Conservation (phyloP, 2,888 invertebrate species). For the Bugula neritina region DNA sequence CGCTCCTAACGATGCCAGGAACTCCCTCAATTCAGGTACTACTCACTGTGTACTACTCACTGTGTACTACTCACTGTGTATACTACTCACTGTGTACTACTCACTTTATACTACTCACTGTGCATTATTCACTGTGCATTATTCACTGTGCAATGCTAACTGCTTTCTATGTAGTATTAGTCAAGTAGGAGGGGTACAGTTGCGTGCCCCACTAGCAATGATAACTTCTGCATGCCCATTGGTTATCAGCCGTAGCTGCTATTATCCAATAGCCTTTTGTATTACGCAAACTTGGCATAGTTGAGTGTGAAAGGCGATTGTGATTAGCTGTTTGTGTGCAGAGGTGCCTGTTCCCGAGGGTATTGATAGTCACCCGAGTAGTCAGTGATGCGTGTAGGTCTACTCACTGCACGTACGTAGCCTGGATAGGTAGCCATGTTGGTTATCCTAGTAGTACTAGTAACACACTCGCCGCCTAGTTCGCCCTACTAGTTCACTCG, state of each 20-base stretch:
- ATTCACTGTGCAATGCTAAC: too few species aligned
- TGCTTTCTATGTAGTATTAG: too few species aligned
- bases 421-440: slow-evolving; percentile 26
- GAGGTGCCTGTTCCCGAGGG: neutral
- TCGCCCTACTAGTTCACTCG: too few species aligned
- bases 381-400: neutral
- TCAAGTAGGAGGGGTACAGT: too few species aligned
- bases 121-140: too few species aligned
- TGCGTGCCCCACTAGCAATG: too few species aligned
- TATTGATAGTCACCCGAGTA: neutral
- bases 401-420: neutral
- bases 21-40: too few species aligned
- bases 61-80: too few species aligned
- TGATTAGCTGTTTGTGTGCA: neutral
- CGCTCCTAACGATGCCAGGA: neutral
- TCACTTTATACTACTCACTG: too few species aligned
- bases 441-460: neutral
- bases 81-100: too few species aligned
- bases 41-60: too few species aligned
- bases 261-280: neutral
- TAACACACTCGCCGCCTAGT: neutral
- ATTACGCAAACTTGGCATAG: slow-evolving; percentile 10
- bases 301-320: neutral
- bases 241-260: neutral
- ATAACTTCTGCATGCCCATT: neutral